Base-by-base conservation (phyloP, 2,797 vertebrate species). In the Nannoperca obscura region DNA sequence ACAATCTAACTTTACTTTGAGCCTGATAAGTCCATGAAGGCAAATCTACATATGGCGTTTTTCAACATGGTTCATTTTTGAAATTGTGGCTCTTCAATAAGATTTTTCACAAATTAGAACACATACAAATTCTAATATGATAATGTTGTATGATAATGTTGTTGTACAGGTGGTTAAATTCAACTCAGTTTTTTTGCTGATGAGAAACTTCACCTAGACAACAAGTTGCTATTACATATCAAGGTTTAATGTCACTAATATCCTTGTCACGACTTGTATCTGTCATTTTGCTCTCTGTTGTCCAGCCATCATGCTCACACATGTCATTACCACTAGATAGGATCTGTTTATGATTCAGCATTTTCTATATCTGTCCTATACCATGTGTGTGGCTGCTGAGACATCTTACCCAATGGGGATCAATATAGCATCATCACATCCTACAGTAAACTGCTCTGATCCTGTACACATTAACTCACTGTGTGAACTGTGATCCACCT, bases 331-430 rank as follows among this genome's bases (percentile, higher is more conserved):
- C 30, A 2, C 20, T 10, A 46, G 0, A 22, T 47, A 44, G 50
- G 14, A 50, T 57, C 5, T 38, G 8, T 64, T 7, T 4, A 34
- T 50, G 75, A 74, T 63, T 80, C 74, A 70, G 79, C 64, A 67
- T n/a, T 7, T 53, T 49, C 64, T 73, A 5, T 15, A 42, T 64
- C 49, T 24, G 66, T 36, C 44, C 66, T 64, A 9, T 14, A 20
- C 20, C 20, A 0, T 40, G 40, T 78, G 38, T 58, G 17, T 17
- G 7, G 19, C 58, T 65, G 50, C 65, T 11, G 54, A 58, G 63
- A 66, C 32, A 13, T n/a, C 19, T 46, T 8, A 34, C 55, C 60
- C 50, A 52, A 2, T 20, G 32, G 11, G 32, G 12, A 63, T 72
- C 58, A 53, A 47, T 68, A 30, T 17, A 12, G 2, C n/a, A 53